Percentiles rank a stretch among this genome's conserved stretches.
phyloP scores from a whole-genome alignment of 2,888 invertebrate genomes.

The Apeira syringaria region DNA sequence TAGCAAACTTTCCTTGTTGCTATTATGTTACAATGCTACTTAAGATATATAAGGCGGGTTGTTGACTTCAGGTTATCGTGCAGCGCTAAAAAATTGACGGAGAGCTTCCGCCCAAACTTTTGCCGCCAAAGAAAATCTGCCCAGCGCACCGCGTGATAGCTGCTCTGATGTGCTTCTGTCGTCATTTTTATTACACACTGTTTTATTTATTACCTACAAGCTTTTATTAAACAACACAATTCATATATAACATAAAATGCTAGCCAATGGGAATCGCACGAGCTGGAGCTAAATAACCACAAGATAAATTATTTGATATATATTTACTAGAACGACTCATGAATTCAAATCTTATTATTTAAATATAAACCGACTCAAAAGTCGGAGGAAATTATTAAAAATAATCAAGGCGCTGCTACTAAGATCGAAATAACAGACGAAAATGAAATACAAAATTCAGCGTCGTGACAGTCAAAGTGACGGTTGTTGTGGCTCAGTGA shows the following conservation, averaged over 20 bases:
- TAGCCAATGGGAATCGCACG: no score
- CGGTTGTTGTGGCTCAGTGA: no score
- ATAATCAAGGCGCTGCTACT: constrained; percentile 11
- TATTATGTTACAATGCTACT: constrained; percentile 13
- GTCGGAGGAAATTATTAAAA: neutral
- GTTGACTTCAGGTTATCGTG: constrained; percentile 13
- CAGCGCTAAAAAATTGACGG: constrained; percentile 8
- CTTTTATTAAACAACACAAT: constrained; percentile 9
- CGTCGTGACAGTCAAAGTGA: no score
- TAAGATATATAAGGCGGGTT: constrained; percentile 11
- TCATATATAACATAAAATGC: neutral
- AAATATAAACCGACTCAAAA: no score
- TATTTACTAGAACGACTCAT: no score
- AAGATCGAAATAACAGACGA: constrained; percentile 4
- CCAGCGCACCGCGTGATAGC: constrained; percentile 13
- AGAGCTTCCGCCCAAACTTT: constrained; percentile 16
- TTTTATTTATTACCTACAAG: constrained; percentile 16
- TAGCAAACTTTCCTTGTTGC: constrained; percentile 5
- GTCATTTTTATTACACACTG: constrained; percentile 16
- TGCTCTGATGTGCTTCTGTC: constrained; percentile 16
- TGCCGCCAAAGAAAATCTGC: constrained; percentile 20
- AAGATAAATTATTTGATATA: no score
- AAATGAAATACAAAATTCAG: neutral
- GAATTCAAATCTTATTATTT: no score
- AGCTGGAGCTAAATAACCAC: no score